A percentile compares a stretch with the other conserved stretches of the same genome.
Evolutionary conservation across 2,797 vertebrate species (phyloP).

Genomic region (Babyrousa celebensis): DNA sequence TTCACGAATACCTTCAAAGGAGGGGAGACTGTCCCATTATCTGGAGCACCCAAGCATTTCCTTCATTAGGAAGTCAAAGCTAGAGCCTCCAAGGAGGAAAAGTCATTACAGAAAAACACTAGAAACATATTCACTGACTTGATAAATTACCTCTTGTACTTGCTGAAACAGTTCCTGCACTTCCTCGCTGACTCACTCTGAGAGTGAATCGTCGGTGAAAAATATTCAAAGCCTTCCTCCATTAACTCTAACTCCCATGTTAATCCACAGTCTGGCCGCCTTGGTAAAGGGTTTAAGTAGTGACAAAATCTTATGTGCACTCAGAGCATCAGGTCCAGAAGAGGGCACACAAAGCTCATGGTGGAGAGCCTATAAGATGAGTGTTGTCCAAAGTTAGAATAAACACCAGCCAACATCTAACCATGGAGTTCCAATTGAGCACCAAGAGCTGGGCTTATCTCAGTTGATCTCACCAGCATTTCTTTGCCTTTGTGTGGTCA

Average conservation of each 20-base stretch:
- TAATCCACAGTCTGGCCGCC: background rate
- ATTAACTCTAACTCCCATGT: slow-evolving; percentile 48
- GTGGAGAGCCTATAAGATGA: background rate
- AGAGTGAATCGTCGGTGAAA: slow-evolving; percentile 66
- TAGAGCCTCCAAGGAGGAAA: background rate
- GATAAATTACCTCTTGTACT: background rate
- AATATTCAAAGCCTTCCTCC: slow-evolving; percentile 75
- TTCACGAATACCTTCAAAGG: background rate
- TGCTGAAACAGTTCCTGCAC: slow-evolving; percentile 58
- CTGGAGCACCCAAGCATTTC: slow-evolving; percentile 41
- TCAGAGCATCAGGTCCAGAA: background rate
- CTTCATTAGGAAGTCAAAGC: slow-evolving; percentile 4
- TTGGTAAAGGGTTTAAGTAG: background rate
- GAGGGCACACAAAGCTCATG: background rate
- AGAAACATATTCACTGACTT: background rate
- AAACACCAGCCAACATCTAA: background rate
- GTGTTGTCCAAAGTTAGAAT: background rate
- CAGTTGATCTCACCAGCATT: background rate
- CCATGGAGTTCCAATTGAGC: background rate
- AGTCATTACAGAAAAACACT: background rate
- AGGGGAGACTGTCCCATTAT: background rate
- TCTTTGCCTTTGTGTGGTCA: background rate
- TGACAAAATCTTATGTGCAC: background rate
- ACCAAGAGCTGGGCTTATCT: background rate
- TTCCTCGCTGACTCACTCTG: slow-evolving; percentile 50